Evolutionary conservation across 35 echinoderm and acorn worm genomes (phyloP).

Genomic region (Lytechinus pictus): DNA sequence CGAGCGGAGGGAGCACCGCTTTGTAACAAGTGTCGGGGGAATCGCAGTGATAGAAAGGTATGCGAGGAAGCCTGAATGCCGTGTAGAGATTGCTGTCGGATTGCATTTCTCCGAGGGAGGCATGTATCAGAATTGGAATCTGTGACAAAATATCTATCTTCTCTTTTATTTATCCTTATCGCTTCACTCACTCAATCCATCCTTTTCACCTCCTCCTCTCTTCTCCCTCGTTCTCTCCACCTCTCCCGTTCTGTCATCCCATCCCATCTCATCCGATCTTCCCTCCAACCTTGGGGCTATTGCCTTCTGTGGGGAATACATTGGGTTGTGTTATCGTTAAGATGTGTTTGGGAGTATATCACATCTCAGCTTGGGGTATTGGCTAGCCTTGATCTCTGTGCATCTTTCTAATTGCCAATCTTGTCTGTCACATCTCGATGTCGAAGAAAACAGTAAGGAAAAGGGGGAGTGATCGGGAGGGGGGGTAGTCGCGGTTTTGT

Average conservation of each 20-base stretch:
- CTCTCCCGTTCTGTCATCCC: conserved; percentile 32
- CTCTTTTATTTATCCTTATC: conserved; percentile 29
- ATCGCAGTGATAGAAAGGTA: conserved; percentile 38
- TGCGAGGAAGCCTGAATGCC: conserved; percentile 13
- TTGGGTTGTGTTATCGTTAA: conserved; percentile 33
- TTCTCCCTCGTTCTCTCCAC: not conserved
- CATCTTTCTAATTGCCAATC: conserved; percentile 42
- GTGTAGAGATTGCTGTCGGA: conserved; percentile 45
- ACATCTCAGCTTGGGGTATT: conserved; percentile 38
- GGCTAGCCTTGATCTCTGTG: conserved; percentile 10
- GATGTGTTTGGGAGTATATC: conserved; percentile 22
- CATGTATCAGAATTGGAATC: conserved; percentile 38
- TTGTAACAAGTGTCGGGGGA: conserved; percentile 55
- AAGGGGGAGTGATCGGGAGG: not conserved
- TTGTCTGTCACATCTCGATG: not conserved
- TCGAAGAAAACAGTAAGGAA: not conserved
- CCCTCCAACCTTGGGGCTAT: not conserved
- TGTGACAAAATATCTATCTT: conserved; percentile 51
- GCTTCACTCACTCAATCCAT: conserved; percentile 31
- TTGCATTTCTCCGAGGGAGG: conserved; percentile 48
- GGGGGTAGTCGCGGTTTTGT: not conserved
- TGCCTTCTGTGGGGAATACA: conserved; percentile 33
- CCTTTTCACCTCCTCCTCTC: not conserved
- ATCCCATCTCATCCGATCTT: conserved; percentile 27
- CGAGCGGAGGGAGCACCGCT: not conserved